These are phyloP conservation scores for Pseudomyrmex sp. DNA, from an alignment of 1,140 invertebrate genomes.

Conservation along the genomic window DNA sequence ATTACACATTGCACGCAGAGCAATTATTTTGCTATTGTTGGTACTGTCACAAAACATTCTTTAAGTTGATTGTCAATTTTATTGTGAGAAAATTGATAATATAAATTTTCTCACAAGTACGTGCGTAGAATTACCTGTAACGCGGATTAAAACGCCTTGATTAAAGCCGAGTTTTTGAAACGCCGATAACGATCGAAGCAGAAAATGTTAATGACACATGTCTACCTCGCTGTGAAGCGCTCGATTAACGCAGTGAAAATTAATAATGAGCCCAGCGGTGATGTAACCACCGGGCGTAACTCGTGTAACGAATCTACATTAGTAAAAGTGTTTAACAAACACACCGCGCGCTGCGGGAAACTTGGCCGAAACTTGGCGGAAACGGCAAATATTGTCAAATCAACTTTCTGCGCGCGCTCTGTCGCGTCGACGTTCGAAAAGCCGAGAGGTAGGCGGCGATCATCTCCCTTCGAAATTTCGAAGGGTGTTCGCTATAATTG, in stretches of 20 bases:
- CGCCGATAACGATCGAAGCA: not conserved
- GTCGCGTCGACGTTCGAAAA: slow-evolving; percentile 21
- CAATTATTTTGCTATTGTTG: too few species aligned
- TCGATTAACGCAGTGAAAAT: slow-evolving; percentile 6
- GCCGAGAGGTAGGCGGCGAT: slow-evolving; percentile 32
- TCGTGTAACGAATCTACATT: slow-evolving; percentile 5
- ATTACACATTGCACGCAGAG: too few species aligned
- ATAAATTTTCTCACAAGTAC: too few species aligned
- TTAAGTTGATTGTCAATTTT: too few species aligned
- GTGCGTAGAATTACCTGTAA: too few species aligned
- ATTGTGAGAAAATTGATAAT: too few species aligned
- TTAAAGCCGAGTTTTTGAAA: not conserved
- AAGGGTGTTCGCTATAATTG: slow-evolving; percentile 74
- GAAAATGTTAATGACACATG: not conserved
- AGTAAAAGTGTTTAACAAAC: slow-evolving; percentile 28
- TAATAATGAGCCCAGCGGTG: not conserved
- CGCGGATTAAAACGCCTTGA: too few species aligned
- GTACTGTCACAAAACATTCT: too few species aligned
- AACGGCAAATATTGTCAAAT: slow-evolving; percentile 51
- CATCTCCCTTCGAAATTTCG: slow-evolving; percentile 68
- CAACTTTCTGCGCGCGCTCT: not conserved
- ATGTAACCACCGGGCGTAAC: not conserved
- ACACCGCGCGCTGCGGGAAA: not conserved
- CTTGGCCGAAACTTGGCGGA: not conserved
- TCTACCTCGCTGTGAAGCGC: not conserved